A percentile compares a stretch with the other conserved stretches of the same genome.
Evolutionary conservation across 2,888 invertebrate species (phyloP).

Genomic region (Mylabris sibirica): DNA sequence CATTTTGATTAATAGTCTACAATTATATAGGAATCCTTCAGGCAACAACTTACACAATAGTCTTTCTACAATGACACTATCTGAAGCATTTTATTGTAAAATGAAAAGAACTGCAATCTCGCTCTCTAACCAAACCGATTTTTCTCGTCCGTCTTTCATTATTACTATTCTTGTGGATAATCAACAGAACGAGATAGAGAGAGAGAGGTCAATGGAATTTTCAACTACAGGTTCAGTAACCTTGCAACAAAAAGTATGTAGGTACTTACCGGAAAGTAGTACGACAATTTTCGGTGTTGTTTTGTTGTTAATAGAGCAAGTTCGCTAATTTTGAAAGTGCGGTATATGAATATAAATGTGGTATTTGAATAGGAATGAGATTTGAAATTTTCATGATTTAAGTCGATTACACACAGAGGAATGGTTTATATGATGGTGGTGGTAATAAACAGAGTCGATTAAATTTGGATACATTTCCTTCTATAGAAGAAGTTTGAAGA

Average conservation of each 20-base stretch:
- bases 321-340: not conserved
- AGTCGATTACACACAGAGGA: not conserved
- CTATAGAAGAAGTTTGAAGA: too few relatives aligned
- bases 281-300: not conserved
- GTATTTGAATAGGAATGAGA: too few relatives aligned
- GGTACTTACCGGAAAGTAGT: not conserved
- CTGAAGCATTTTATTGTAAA: not conserved
- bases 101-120: too few relatives aligned
- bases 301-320: not conserved
- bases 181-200: not conserved
- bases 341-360: too few relatives aligned
- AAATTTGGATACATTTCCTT: not conserved
- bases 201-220: conserved; percentile 7
- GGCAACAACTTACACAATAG: conserved; percentile 5
- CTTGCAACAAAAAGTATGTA: conserved; percentile 3
- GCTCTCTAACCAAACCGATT: not conserved
- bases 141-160: not conserved
- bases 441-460: not conserved
- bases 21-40: not conserved
- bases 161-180: not conserved
- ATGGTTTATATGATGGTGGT: not conserved
- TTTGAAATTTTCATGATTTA: not conserved
- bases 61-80: not conserved
- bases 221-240: conserved; percentile 9
- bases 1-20: conserved; percentile 1